Evolutionary conservation across 2,888 invertebrate species (phyloP).

Genomic region (Pammene fasciana): DNA sequence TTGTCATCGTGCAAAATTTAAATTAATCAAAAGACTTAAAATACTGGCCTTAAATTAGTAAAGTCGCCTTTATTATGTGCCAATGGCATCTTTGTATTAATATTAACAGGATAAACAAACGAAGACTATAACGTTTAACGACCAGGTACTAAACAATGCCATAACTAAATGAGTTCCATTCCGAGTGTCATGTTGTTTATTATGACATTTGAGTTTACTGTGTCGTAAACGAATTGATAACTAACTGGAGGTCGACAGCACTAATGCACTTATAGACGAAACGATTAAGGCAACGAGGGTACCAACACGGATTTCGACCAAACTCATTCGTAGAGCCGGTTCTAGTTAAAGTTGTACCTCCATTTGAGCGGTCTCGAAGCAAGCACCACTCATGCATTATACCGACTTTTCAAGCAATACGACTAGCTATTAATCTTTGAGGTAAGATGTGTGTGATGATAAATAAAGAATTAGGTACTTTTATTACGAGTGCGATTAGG

Average conservation of each 20-base stretch:
- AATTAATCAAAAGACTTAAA: neutral
- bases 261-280: slow-evolving; percentile 54
- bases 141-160: slow-evolving; percentile 9
- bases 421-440: neutral
- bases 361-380: neutral
- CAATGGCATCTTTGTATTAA: slow-evolving; percentile 7
- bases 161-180: slow-evolving; percentile 28
- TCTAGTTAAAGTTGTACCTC: slow-evolving; percentile 16
- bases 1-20: neutral
- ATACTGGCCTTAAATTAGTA: neutral
- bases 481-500: no score
- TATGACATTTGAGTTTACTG: slow-evolving; percentile 35
- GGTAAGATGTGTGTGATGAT: neutral
- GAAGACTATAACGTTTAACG: slow-evolving; percentile 15
- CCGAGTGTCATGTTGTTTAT: slow-evolving; percentile 25
- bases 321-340: slow-evolving; percentile 18
- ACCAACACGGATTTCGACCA: slow-evolving; percentile 54
- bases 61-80: neutral
- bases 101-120: slow-evolving; percentile 8
- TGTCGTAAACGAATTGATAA: slow-evolving; percentile 38
- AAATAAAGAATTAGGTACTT: no score
- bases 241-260: slow-evolving; percentile 54
- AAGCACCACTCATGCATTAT: neutral
- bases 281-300: slow-evolving; percentile 60
- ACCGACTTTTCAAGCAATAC: neutral